Conservation (phyloP, 1,140 invertebrate species). For the Nephotettix cincticeps region DNA sequence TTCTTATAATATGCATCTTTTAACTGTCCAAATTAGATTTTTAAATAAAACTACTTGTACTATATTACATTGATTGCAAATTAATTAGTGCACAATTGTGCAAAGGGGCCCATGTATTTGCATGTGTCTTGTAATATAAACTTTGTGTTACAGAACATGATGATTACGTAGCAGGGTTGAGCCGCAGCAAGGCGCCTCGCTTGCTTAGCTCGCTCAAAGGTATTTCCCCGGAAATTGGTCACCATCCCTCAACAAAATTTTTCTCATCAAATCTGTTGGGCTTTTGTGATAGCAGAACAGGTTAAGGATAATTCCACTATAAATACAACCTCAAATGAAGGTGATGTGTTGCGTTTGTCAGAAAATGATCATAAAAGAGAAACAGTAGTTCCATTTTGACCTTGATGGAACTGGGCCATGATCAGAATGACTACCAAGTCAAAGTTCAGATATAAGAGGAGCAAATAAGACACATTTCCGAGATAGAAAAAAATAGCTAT, state of each 20-base stretch:
- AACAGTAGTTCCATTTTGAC: no score
- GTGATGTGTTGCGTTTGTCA: no score
- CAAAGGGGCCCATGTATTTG: neutral
- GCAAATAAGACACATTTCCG: no score
- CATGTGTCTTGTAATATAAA: neutral
- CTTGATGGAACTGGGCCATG: no score
- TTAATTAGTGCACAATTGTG: neutral
- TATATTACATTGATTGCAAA: neutral
- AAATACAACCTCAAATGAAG: no score
- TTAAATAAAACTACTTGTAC: neutral
- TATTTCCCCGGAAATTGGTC: conserved; percentile 17
- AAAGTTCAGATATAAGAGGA: no score
- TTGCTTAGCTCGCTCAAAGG: conserved; percentile 1
- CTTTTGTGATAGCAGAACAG: no score
- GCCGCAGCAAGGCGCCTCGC: neutral
- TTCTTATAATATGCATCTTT: neutral
- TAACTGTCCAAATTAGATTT: neutral
- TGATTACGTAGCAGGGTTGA: neutral
- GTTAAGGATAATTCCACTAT: no score
- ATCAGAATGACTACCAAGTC: no score
- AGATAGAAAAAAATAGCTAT: no score
- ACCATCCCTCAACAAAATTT: neutral
- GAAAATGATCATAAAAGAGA: no score
- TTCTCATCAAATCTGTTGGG: no score
- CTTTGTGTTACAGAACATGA: neutral